These are phyloP conservation scores for Allolobophora icterica DNA, from an alignment of 2,888 invertebrate species.

Conservation along the genomic window DNA sequence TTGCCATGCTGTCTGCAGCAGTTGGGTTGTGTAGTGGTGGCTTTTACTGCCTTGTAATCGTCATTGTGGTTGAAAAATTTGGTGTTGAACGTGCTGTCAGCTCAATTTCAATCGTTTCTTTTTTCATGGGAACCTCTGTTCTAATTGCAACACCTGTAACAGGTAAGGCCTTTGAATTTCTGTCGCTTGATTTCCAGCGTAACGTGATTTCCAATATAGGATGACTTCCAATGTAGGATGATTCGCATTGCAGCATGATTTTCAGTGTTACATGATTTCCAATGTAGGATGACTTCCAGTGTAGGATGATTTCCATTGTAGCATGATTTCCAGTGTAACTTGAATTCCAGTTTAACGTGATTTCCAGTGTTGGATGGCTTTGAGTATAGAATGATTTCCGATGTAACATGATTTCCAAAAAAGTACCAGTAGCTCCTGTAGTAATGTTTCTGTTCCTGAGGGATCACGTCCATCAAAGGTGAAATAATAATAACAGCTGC, in stretches of 20 bases:
- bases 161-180: conserved; percentile 3
- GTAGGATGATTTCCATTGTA: too few relatives aligned
- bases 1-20: neutral
- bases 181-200: neutral
- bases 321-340: too few relatives aligned
- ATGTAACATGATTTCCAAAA: neutral
- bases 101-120: conserved; percentile 30
- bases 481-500: too few relatives aligned
- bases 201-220: too few relatives aligned
- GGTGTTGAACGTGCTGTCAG: conserved; percentile 29
- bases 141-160: conserved; percentile 29
- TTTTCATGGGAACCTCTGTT: conserved; percentile 32
- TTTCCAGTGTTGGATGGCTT: too few relatives aligned
- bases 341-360: too few relatives aligned
- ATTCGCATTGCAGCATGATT: neutral
- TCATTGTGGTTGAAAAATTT: conserved; percentile 33
- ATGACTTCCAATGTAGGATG: neutral
- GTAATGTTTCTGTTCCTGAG: too few relatives aligned
- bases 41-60: conserved; percentile 32
- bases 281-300: neutral
- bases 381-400: neutral
- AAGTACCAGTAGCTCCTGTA: neutral
- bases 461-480: too few relatives aligned
- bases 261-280: neutral
- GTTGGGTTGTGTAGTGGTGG: conserved; percentile 36